Evolutionary conservation across 2,797 vertebrate species (phyloP).

Genomic region (Sebastes ruberrimus): DNA sequence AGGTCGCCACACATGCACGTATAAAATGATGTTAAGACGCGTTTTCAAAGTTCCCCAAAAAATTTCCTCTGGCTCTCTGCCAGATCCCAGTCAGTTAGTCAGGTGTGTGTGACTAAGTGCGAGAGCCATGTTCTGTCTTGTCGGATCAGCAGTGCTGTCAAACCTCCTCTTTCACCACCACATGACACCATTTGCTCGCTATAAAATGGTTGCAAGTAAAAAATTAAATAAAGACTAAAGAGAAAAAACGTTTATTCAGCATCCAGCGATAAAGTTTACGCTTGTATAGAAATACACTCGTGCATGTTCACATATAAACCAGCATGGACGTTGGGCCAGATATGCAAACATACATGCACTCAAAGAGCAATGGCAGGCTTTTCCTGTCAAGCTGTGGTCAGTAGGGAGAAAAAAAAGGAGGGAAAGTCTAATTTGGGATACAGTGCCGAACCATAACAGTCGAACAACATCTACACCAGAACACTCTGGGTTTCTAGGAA

Average conservation of each 20-base stretch:
- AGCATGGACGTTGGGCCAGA: background rate
- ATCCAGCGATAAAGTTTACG: conserved; percentile 15
- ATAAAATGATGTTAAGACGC: conserved; percentile 20
- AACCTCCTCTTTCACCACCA: conserved; percentile 25
- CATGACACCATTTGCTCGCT: conserved; percentile 20
- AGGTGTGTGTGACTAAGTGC: conserved; percentile 34
- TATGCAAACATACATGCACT: conserved; percentile 25
- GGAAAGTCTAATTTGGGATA: conserved; percentile 63
- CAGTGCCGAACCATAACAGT: conserved; percentile 58
- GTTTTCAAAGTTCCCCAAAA: conserved; percentile 51
- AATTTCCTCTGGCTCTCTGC: conserved; percentile 44
- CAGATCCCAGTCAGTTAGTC: conserved; percentile 45
- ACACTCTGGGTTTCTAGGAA: conserved; percentile 51
- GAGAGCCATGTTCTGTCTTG: conserved; percentile 65
- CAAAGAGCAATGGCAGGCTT: conserved; percentile 39
- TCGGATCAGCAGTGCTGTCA: conserved; percentile 54
- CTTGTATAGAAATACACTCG: conserved; percentile 15
- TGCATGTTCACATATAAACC: conserved; percentile 31
- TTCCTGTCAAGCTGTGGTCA: conserved; percentile 64
- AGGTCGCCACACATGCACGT: conserved; percentile 6
- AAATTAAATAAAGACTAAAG: conserved; percentile 3
- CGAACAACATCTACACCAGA: conserved; percentile 59
- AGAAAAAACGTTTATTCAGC: conserved; percentile 6
- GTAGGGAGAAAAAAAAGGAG: conserved; percentile 37
- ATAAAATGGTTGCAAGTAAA: conserved; percentile 10